A percentile compares a stretch with the other conserved stretches of the same genome.
Conservation (phyloP, 1,140 invertebrate genomes). For the Bombus pascuorum region DNA sequence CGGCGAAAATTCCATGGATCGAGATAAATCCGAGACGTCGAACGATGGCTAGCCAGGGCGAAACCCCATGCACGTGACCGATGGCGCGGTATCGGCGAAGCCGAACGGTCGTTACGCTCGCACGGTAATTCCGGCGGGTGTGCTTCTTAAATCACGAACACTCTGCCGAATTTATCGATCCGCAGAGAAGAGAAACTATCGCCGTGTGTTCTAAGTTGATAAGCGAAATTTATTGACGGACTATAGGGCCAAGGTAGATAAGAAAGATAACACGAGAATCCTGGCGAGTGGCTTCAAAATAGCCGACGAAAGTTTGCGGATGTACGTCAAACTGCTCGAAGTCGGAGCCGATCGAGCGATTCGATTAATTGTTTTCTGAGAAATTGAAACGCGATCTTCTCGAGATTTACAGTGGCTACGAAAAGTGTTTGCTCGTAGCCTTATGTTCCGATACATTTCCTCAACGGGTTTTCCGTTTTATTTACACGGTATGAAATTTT, state of each 20-base stretch:
- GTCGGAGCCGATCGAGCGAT: background rate
- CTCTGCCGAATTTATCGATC: conserved; percentile 22
- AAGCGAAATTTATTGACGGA: conserved; percentile 39
- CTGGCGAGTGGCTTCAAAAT: background rate
- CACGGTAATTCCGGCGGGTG: conserved; percentile 4
- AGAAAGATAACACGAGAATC: background rate
- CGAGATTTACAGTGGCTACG: too few species aligned
- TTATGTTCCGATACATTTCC: too few species aligned
- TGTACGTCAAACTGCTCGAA: background rate
- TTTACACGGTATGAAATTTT: too few species aligned
- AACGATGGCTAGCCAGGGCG: conserved; percentile 32
- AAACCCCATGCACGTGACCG: conserved; percentile 24
- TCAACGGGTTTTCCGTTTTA: too few species aligned
- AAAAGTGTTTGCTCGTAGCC: too few species aligned
- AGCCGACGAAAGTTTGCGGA: background rate
- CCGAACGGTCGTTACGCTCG: background rate
- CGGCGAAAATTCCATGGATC: conserved; percentile 51
- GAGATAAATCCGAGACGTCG: conserved; percentile 40
- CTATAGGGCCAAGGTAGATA: background rate
- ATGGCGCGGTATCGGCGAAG: conserved; percentile 7
- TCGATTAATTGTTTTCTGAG: background rate
- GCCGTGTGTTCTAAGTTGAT: conserved; percentile 26
- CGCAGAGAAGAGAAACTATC: background rate
- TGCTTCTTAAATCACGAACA: conserved; percentile 36
- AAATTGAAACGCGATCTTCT: too few species aligned